Base-by-base conservation (phyloP, 30 jellyfish, hydroid and myxozoan genomes). In the Cassiopea andromeda region DNA sequence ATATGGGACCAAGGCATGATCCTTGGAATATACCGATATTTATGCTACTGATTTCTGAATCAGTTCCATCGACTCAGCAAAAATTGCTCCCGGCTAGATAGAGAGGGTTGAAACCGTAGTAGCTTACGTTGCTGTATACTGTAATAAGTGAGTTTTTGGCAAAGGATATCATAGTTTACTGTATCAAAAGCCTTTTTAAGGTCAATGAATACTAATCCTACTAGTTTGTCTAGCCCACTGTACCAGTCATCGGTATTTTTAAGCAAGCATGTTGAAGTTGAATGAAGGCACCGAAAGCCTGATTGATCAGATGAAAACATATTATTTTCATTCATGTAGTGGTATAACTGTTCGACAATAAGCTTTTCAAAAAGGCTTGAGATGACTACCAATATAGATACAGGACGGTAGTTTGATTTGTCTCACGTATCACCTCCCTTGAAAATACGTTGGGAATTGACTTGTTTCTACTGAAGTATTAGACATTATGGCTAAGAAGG, bases 381-480 rank as follows among this genome's bases (percentile, higher is more conserved):
- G 38, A 27, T 27, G 83, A 43, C 60, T 15, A 69, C 69, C 58
- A 9, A 43, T 17, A 44, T 16, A 15, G 58, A 74, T 74, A 74
- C 19, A 12, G 83, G 67, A 16, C 7, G 83, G 46, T 74, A 74
- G 83, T 74, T 74, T 12, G 17, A 74, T 74, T 74, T 66, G 43
- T 66, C 75, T 2, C 8, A 14, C 75, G 38, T 66, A 66, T 66
- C 75, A 66, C 27, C 75, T 14, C 15, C 75, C 45, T 66, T 66
- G 15, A 14, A 66, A 66, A 66, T 66, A 14, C 27, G 75, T 44
- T 12, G 66, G 83, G 19, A 12, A 74, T 44, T 74, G 83, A 74
- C 69, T 74, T 74, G 83, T 18, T 74, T 74, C 83, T 4, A 74
- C 19, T 17, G 83, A 74, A 12, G 83, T 74, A 74, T 74, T 74